Conservation (phyloP, 2,113 vertebrate genomes). For the Lichenostomus cassidix region DNA sequence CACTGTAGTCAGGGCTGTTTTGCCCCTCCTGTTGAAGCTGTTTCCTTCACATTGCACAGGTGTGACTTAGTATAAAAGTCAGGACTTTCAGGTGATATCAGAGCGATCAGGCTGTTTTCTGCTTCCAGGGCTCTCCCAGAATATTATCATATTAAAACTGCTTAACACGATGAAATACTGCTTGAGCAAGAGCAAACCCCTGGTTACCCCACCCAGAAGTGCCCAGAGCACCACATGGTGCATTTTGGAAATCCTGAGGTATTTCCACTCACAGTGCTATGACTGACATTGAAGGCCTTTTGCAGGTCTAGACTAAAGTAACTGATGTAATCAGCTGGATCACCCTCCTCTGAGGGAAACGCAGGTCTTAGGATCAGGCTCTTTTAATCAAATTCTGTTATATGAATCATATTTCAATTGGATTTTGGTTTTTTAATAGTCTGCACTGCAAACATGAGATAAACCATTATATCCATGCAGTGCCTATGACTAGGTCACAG, state of each 20-base stretch:
- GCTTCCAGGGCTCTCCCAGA: background rate
- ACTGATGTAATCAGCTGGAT: background rate
- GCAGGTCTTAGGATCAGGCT: background rate
- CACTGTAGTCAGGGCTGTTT: accelerated
- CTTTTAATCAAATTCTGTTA: background rate
- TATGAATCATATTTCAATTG: background rate
- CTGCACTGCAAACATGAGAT: background rate
- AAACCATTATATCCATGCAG: background rate
- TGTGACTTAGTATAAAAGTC: background rate
- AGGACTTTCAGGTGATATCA: background rate
- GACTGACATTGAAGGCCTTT: background rate
- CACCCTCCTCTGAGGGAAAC: background rate
- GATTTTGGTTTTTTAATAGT: background rate
- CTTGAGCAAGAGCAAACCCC: background rate
- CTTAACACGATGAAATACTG: background rate
- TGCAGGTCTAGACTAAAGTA: background rate
- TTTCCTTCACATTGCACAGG: background rate
- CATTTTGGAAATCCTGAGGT: background rate
- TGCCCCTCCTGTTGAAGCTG: background rate
- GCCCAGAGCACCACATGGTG: background rate
- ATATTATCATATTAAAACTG: background rate
- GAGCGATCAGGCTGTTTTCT: background rate
- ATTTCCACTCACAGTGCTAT: background rate
- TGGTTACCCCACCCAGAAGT: background rate
- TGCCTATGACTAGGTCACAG: background rate